A percentile compares a stretch with the other conserved stretches of the same genome.
phyloP scores from a whole-genome alignment of 2,797 vertebrate species.

The Hylomyscus alleni region DNA sequence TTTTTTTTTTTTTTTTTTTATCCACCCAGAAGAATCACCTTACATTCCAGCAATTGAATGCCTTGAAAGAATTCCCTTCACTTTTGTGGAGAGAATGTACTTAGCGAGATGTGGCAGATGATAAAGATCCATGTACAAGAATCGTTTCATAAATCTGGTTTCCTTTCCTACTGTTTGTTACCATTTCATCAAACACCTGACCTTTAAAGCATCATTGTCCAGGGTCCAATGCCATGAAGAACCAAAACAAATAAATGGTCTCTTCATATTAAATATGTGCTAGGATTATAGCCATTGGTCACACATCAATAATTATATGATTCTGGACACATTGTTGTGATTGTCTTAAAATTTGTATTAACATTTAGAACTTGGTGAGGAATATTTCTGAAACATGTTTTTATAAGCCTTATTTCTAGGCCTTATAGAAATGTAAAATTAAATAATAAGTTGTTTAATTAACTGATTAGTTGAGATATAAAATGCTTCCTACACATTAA shows the following conservation, averaged over 20 bases:
- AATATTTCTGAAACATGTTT: not conserved
- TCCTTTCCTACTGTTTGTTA: not conserved
- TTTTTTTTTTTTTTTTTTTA: too few relatives aligned
- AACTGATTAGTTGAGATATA: not conserved
- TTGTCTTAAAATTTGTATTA: not conserved
- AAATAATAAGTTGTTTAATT: not conserved
- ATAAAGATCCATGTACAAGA: rapidly evolving
- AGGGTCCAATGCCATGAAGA: not conserved
- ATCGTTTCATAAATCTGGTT: not conserved
- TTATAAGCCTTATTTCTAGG: not conserved
- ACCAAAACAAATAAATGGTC: not conserved
- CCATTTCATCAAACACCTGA: not conserved
- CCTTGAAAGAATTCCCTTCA: not conserved
- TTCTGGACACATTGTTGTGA: not conserved
- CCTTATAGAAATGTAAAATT: not conserved
- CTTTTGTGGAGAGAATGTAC: not conserved
- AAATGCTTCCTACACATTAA: not conserved
- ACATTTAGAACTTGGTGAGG: not conserved
- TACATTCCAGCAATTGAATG: not conserved
- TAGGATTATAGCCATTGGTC: not conserved
- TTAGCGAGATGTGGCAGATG: not conserved
- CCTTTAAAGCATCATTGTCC: not conserved
- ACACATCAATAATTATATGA: not conserved
- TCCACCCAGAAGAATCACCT: not conserved
- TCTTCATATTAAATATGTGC: not conserved